Base-by-base conservation (phyloP, 2,888 invertebrate species). In the Graphium colonna region DNA sequence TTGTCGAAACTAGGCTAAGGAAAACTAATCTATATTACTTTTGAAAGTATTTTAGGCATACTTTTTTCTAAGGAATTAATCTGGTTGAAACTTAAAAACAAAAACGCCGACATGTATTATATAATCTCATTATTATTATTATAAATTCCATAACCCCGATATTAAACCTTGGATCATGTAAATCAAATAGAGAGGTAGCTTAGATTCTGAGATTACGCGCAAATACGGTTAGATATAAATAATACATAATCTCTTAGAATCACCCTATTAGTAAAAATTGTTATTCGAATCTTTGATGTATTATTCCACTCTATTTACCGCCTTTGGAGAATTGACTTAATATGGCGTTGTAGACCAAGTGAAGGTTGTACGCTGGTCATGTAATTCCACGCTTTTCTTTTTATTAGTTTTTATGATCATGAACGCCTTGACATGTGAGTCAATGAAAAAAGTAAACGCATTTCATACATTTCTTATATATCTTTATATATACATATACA, bases 361-460 rank as follows among this genome's bases (percentile, higher is more conserved):
- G 43, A 52, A 52, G 47, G 47, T 26, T 38, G 10, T 28, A 38
- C 21, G 8, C 9, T 5, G 16, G 3, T 31, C 13, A 28, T 7
- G 31, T 28, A 26, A 16, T 17, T 43, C 33, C 39, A 38, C 36
- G 44, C 21, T 45, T 45, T 49, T 51, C 9, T 36, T 39, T 43
- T 17, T 12, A 57, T 18, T 44, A 26, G 45, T 49, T 45, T 53
- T 43, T 28, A 39, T 40, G 17, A 28, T 28, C 46, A 33, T 28
- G 55, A 39, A 51, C 44, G 46, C 47, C 49, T 54, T 54, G 45
- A 49, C 53, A 54, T 49, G 44, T 10, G 16, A 28, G 18, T 44
- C 42, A 13, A 51, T 45, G 36, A 42, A 48, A 36, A 44, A 47
- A 18, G 45, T 44, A 41, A 49, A 8, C 41, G 47, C 45, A 33